Conservation (phyloP, 2,113 vertebrate species). For the Caranx melampygus region DNA sequence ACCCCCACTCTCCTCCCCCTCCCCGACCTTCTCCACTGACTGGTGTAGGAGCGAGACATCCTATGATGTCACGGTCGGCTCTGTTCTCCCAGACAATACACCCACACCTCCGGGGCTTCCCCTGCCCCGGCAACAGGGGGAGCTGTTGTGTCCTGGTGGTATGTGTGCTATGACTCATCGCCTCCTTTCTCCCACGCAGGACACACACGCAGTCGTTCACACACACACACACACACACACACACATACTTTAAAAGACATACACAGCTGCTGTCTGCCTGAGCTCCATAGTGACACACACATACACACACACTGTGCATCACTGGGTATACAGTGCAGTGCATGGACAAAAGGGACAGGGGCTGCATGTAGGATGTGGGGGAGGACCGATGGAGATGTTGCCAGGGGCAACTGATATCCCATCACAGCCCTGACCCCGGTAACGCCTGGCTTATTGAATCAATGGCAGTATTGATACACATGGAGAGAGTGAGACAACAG, state of each 20-base stretch:
- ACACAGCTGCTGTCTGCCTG: constrained; percentile 35
- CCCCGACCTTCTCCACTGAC: constrained; percentile 26
- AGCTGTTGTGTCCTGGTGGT: constrained; percentile 82
- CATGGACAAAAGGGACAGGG: constrained; percentile 67
- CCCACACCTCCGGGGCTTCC: constrained; percentile 80
- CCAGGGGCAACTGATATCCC: constrained; percentile 73
- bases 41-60: constrained; percentile 65
- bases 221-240: constrained; percentile 16
- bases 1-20: neutral
- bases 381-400: constrained; percentile 69
- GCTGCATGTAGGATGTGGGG: constrained; percentile 60
- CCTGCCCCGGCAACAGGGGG: constrained; percentile 84
- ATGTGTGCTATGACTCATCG: constrained; percentile 83
- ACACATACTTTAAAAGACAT: constrained; percentile 3
- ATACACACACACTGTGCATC: constrained; percentile 32
- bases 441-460: constrained; percentile 70
- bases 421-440: constrained; percentile 75
- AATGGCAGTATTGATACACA: constrained; percentile 78
- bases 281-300: constrained; percentile 49
- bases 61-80: constrained; percentile 75
- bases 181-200: constrained; percentile 76
- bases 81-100: constrained; percentile 80
- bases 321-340: constrained; percentile 42
- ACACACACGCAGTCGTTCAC: constrained; percentile 40
- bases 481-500: constrained; percentile 71